Base-by-base conservation (phyloP, 2,113 vertebrate species). In the Phyllostomus discolor region DNA sequence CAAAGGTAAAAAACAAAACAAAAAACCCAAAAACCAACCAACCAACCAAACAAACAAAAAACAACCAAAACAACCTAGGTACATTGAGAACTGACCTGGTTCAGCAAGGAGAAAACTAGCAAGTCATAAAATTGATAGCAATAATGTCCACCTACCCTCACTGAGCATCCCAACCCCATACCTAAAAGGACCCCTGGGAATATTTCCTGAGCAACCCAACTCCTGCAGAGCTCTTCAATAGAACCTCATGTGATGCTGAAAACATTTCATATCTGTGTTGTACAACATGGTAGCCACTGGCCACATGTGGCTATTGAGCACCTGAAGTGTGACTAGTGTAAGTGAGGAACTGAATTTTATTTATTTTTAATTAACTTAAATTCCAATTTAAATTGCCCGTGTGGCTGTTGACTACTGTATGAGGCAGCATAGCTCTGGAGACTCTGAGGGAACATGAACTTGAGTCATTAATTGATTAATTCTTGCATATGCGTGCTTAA, bases 331-430 rank as follows among this genome's bases (percentile, higher is more conserved):
- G n/a, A 59, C 48, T 48, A 86, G 38, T 41, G 3, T 57, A 92
- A 93, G 33, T 15, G 15, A 89, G 62, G 50, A 78, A 88, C 7
- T 43, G 16, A 48, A 70, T 72, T 93, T 75, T 67, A 83, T 73
- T 95, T 91, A 69, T 75, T 88, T 90, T 90, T 87, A 11, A 83
- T 52, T 78, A 79, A 83, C n/a, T 79, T 89, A 72, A 90, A 87
- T 89, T 92, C 28, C n/a, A 87, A 50, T 93, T 72, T 87, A 20
- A 62, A 62, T 89, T 69, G 46, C 12, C 33, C 52, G 38, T n/a
- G 22, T 90, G 7, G 41, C 62, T 81, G 59, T 22, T 76, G 35
- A 67, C 52, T 94, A 41, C 82, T 52, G 5, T 66, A 64, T 28
- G 35, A 35, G 52, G 75, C 28, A 67, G 41, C 24, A 35, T 16